Conservation (phyloP, 2,888 invertebrate species). For the Pammene fasciana region DNA sequence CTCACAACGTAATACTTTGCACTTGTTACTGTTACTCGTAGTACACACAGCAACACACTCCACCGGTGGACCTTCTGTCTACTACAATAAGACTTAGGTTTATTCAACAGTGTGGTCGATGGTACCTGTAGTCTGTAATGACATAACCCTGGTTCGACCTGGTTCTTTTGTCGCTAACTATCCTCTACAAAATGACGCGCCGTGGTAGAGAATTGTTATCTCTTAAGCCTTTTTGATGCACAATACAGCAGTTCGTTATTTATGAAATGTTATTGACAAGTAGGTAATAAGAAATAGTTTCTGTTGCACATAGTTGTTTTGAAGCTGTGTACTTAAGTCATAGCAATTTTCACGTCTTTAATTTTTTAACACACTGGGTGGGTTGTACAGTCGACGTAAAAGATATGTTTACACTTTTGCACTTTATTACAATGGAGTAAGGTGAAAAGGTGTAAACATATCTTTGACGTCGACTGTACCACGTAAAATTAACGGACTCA, state of each 20-base stretch:
- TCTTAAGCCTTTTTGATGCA: conserved; percentile 1
- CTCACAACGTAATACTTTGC: conserved; percentile 29
- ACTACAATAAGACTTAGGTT: too few species aligned
- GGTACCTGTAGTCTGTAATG: conserved; percentile 7
- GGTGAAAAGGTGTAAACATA: too few species aligned
- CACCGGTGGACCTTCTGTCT: too few species aligned
- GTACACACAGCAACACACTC: too few species aligned
- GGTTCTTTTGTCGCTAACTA: conserved; percentile 18
- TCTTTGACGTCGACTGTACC: too few species aligned
- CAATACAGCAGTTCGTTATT: conserved; percentile 15
- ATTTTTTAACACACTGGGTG: too few species aligned
- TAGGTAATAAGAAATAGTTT: conserved; percentile 14
- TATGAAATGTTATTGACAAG: conserved; percentile 27
- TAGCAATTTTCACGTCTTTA: too few species aligned
- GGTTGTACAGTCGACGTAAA: too few species aligned
- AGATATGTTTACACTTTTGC: too few species aligned
- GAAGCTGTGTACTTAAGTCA: background rate
- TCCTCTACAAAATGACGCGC: background rate
- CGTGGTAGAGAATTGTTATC: background rate
- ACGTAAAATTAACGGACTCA: too few species aligned
- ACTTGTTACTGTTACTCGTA: background rate
- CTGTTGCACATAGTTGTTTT: conserved; percentile 20
- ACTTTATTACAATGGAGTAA: too few species aligned
- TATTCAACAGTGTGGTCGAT: too few species aligned
- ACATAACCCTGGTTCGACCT: conserved; percentile 34